Conservation (phyloP, 2,797 vertebrate species). For the Australoheros facetus region DNA sequence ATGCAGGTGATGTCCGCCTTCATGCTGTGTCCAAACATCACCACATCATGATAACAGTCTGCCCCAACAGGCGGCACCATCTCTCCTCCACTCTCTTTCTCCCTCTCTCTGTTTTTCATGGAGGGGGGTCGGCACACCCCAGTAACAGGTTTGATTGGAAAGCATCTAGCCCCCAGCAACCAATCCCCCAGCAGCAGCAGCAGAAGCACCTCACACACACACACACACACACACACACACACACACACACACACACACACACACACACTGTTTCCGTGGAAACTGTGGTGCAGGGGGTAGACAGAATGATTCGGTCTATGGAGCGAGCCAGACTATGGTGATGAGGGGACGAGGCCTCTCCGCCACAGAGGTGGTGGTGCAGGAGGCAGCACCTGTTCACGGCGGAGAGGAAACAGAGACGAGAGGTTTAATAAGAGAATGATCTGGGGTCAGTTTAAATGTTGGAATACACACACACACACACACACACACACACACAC, state of each 20-base stretch:
- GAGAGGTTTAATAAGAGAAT: constrained; percentile 1
- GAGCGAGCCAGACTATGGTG: constrained; percentile 69
- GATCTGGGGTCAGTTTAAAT: background rate
- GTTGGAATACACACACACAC: background rate
- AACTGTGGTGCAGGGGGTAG: constrained; percentile 78
- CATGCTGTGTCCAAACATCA: constrained; percentile 25
- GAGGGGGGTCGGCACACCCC: constrained; percentile 54
- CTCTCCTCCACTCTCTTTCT: constrained; percentile 36
- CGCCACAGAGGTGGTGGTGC: constrained; percentile 35
- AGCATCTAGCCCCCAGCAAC: constrained; percentile 80
- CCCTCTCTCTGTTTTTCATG: constrained; percentile 34
- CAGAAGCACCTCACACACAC: constrained; percentile 7
- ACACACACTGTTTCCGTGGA: constrained; percentile 75
- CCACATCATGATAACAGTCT: constrained; percentile 32
- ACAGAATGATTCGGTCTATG: constrained; percentile 75
- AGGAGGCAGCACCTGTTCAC: constrained; percentile 8
- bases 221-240: constrained; percentile 40
- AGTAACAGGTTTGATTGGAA: constrained; percentile 85
- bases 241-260: constrained; percentile 37
- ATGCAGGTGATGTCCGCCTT: background rate
- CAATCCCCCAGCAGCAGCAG: constrained; percentile 75
- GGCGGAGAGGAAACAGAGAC: constrained; percentile 15
- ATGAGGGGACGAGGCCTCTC: constrained; percentile 67
- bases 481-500: too few species aligned
- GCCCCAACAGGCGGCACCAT: constrained; percentile 59